These are phyloP conservation scores for Drosophila peninsularis DNA, from an alignment of 2,888 invertebrate genomes.

Conservation along the genomic window DNA sequence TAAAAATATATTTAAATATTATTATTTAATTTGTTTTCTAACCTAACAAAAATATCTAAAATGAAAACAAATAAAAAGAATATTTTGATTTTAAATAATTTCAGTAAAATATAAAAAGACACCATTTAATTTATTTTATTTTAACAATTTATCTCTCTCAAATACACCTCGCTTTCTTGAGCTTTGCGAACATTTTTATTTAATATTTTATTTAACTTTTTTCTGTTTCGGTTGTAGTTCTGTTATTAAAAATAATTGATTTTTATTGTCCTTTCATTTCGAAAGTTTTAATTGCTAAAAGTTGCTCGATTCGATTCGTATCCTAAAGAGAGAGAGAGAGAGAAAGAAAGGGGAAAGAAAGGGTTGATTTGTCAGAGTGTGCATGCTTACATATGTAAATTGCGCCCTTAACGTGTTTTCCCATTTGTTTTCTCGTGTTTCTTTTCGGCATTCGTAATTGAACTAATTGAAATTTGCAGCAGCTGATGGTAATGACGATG, in stretches of 20 bases:
- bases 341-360: slow-evolving; percentile 21
- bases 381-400: slow-evolving; percentile 15
- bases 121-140: no score
- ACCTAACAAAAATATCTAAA: no score
- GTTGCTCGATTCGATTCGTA: slow-evolving; percentile 32
- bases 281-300: slow-evolving; percentile 73
- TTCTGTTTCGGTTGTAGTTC: background rate
- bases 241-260: slow-evolving; percentile 77
- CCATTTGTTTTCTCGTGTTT: slow-evolving; percentile 1
- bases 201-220: background rate
- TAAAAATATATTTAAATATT: no score
- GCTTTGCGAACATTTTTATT: background rate
- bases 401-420: slow-evolving; percentile 23
- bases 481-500: slow-evolving; percentile 8
- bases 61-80: no score
- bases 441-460: slow-evolving; percentile 53
- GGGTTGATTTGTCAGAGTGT: slow-evolving; percentile 44
- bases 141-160: no score
- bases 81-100: no score
- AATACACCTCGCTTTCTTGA: background rate
- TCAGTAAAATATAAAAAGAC: no score
- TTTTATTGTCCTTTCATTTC: slow-evolving; percentile 71
- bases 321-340: background rate
- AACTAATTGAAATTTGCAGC: slow-evolving; percentile 66
- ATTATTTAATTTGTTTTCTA: no score